Evolutionary conservation across 2,797 vertebrate species (phyloP), one percentile per base, ranked within the genome.

Genomic region (Geotrypetes seraphini): DNA sequence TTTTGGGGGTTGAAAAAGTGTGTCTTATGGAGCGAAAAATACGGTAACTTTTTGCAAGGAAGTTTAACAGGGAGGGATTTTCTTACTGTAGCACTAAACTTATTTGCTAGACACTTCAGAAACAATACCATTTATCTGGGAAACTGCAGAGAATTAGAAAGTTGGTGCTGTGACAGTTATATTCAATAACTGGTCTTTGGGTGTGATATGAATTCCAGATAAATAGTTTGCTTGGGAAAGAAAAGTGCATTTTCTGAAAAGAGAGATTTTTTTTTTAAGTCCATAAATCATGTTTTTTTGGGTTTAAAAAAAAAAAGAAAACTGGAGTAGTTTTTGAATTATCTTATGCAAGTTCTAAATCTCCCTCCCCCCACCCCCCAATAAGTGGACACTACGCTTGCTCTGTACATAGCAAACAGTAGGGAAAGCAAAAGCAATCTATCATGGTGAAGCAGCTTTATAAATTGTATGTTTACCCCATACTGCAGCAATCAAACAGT

Each of bases 241-340:
- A 7, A 33, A 63, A 33, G 26, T n/a, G 31, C 33, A 51, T 12
- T 2, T 28, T 33, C 28, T 21, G 21, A 28, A 27, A 8, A 10
- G 19, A 23, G 23, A 47, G 16, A 23, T n/a, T n/a, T n/a, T n/a
- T n/a, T n/a, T n/a, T n/a, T n/a, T n/a, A n/a, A n/a, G n/a, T n/a
- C n/a, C n/a, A n/a, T n/a, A n/a, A n/a, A n/a, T n/a, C n/a, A n/a
- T n/a, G n/a, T n/a, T n/a, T n/a, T n/a, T n/a, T n/a, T n/a, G n/a
- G n/a, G n/a, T n/a, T n/a, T n/a, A n/a, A n/a, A n/a, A n/a, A n/a
- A n/a, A n/a, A n/a, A n/a, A 42, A 50, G 16, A 5, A 29, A 54
- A 10, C 3, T 22, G 16, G 29, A 37, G 8, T 10, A 39, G 20
- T 2, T 47, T 60, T 44, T 53, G 5, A 57, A 60, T 56, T 58